These are phyloP conservation scores for Latrodectus geometricus DNA, from an alignment of 1,140 invertebrate species.

Conservation along the genomic window DNA sequence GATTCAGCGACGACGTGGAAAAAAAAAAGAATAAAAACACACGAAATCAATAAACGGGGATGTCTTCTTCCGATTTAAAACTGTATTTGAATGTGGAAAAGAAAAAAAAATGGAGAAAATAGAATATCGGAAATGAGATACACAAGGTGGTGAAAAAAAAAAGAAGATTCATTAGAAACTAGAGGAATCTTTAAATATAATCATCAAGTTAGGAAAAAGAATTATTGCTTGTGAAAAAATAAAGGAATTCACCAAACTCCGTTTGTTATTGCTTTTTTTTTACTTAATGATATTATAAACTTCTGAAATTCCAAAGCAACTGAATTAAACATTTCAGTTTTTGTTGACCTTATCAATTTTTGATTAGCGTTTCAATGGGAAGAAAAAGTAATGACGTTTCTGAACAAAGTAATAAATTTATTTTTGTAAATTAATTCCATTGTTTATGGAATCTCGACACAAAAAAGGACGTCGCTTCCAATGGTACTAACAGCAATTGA, in stretches of 20 bases:
- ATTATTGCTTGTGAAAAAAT: neutral
- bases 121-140: slow-evolving; percentile 9
- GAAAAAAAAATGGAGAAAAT: neutral
- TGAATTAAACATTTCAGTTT: neutral
- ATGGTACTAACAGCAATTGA: no score
- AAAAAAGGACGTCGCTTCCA: no score
- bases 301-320: neutral
- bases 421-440: no score
- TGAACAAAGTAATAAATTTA: no score
- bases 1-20: neutral
- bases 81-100: neutral
- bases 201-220: neutral
- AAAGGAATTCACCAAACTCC: neutral
- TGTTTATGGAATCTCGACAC: no score
- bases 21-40: neutral
- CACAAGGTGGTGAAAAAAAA: slow-evolving; percentile 5
- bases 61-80: neutral
- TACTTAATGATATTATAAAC: neutral
- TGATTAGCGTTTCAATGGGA: no score
- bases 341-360: no score
- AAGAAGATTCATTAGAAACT: neutral
- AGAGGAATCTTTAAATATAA: neutral
- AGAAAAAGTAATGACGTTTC: no score
- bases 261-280: neutral
- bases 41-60: neutral